Evolutionary conservation across 2,113 vertebrate genomes (phyloP).

Genomic region (Eretmochelys imbricata): DNA sequence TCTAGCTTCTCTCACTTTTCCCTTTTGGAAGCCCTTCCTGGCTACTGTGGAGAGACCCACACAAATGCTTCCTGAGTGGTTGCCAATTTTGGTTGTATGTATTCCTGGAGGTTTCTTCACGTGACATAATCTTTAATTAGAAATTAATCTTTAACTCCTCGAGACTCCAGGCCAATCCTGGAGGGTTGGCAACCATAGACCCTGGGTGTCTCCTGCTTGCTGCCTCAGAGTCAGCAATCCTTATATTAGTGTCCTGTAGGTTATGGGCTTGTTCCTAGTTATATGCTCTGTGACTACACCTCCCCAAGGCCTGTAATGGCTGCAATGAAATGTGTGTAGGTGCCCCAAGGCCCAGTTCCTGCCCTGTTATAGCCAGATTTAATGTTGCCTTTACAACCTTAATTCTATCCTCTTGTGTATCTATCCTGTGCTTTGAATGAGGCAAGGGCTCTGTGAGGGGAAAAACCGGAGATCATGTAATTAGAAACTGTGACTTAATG

Average conservation of each 20-base stretch:
- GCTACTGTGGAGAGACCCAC: background rate
- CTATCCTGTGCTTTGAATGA: background rate
- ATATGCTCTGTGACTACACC: background rate
- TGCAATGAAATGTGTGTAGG: background rate
- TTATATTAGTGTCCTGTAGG: fast-evolving
- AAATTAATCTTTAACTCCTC: too few relatives aligned
- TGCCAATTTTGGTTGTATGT: too few relatives aligned
- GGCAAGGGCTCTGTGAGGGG: background rate
- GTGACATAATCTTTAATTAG: too few relatives aligned
- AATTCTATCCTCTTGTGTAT: background rate
- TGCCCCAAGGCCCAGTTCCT: background rate
- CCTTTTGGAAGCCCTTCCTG: background rate
- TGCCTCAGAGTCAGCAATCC: fast-evolving
- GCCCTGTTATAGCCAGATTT: background rate
- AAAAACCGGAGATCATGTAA: background rate
- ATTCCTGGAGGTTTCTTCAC: too few relatives aligned
- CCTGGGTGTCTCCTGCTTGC: background rate
- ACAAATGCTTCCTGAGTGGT: background rate
- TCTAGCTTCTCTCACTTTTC: background rate
- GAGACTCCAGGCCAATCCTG: too few relatives aligned
- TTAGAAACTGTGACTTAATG: too few relatives aligned
- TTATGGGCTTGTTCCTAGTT: fast-evolving
- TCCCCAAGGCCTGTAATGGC: background rate
- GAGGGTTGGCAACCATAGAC: too few relatives aligned
- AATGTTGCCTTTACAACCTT: background rate